Percentiles rank a stretch among this genome's conserved stretches.
Evolutionary conservation across 2,888 invertebrate genomes (phyloP).

Genomic region (Leptura quadrifasciata): DNA sequence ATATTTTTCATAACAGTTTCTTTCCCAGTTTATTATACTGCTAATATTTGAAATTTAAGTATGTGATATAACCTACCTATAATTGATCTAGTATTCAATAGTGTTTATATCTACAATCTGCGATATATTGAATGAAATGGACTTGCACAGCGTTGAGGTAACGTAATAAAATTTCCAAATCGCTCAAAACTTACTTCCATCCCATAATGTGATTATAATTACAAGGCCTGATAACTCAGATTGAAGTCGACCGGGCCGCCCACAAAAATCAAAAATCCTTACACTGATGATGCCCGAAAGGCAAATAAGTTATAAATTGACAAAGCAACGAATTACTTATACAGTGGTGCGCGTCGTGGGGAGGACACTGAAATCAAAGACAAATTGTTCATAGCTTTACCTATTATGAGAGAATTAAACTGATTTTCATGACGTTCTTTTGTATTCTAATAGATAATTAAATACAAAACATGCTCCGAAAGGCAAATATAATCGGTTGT

Average conservation of each 20-base stretch:
- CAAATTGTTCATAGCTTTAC: constrained; percentile 5
- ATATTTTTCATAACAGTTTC: too few species aligned
- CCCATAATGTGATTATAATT: constrained; percentile 72
- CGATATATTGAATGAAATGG: neutral
- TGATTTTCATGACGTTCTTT: neutral
- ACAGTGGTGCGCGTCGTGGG: constrained; percentile 33
- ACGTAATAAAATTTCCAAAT: constrained; percentile 5
- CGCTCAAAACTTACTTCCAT: constrained; percentile 57
- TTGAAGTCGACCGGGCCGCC: constrained; percentile 70
- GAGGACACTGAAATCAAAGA: neutral
- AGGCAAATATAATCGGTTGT: neutral
- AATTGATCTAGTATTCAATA: too few species aligned
- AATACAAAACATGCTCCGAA: neutral
- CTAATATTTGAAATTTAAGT: too few species aligned
- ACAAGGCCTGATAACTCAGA: constrained; percentile 71
- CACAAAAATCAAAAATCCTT: constrained; percentile 72
- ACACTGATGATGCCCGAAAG: constrained; percentile 71
- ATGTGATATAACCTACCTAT: too few species aligned
- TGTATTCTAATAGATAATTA: constrained; percentile 1
- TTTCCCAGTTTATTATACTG: too few species aligned
- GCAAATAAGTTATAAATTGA: constrained; percentile 71
- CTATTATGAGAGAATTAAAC: neutral
- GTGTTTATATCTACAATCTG: neutral
- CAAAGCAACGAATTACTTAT: constrained; percentile 64
- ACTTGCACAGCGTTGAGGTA: neutral